Evolutionary conservation across 2,113 vertebrate species (phyloP), one percentile per base, ranked within the genome.

Genomic region (Hylia prasina): DNA sequence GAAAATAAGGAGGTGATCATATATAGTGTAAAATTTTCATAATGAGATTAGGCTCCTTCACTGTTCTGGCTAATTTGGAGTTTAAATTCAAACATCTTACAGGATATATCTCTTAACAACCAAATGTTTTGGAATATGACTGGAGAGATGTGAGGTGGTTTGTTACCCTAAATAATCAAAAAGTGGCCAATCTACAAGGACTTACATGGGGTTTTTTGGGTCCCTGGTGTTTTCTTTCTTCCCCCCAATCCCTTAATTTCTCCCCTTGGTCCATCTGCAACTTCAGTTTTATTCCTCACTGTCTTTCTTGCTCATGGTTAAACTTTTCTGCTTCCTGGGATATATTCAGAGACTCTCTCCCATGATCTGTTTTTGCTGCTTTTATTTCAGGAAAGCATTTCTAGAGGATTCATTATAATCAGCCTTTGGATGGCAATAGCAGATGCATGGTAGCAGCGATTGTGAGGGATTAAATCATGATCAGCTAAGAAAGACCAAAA

Each of bases 181-280:
- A 73, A 23, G 19, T 13, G 11, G 20, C 10, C 1, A 3, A 50
- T 24, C 56, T 4, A 42, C 3, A 80, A 35, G 9, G 5, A 6
- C 5, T 57, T 25, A 2, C 1, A 1, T 0, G 0, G 6, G 0
- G 7, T 30, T 19, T 60, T 63, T 72, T 23, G 5, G 6, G 18
- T 69, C 3, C 13, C 8, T 58, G 25, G 3, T 33, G 19, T 45
- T 89, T 61, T 5, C 6, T 13, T 30, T 82, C 15, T 15, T 9
- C 1, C 1, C 1, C 4, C 2, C 2, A 6, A 11, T 19, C 8
- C 25, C 7, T 56, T 65, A 2, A 39, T 47, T 75, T 42, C 39
- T 20, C 3, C 3, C 2, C 9, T 39, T 4, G 2, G 13, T 44
- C 21, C 15, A 30, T 27, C 3, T 8, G 6, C 8, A 42, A 0